phyloP scores from a whole-genome alignment of 2,113 vertebrate genomes.

The Scomber scombrus region DNA sequence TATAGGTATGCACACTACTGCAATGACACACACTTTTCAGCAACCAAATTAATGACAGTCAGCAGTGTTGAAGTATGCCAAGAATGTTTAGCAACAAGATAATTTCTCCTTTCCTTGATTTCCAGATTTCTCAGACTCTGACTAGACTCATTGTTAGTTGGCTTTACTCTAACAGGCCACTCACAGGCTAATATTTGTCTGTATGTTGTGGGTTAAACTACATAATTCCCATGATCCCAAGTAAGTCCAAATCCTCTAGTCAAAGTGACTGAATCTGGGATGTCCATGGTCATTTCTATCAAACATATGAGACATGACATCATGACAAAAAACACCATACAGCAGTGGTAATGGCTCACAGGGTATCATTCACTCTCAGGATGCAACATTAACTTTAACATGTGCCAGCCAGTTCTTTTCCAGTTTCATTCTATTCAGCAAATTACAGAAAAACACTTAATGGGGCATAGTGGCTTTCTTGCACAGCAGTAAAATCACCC shows the following conservation, averaged over 20 bases:
- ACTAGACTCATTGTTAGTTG: conserved; percentile 32
- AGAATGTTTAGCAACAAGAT: conserved; percentile 43
- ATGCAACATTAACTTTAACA: background rate
- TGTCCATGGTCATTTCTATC: background rate
- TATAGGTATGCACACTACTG: background rate
- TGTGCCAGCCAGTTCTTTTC: background rate
- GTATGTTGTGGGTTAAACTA: background rate
- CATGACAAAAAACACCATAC: background rate
- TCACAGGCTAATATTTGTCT: background rate
- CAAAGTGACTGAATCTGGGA: background rate
- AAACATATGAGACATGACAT: background rate
- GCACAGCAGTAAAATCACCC: background rate
- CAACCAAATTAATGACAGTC: conserved; percentile 22
- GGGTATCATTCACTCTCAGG: background rate
- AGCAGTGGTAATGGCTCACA: background rate
- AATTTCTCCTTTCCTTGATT: background rate
- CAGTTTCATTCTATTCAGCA: background rate
- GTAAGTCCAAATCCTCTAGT: background rate
- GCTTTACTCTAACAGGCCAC: background rate
- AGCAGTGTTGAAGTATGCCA: conserved; percentile 23
- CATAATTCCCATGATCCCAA: background rate
- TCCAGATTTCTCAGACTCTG: background rate
- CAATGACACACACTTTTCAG: conserved; percentile 18
- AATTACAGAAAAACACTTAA: background rate
- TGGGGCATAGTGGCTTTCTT: background rate